A percentile compares a stretch with the other conserved stretches of the same genome.
phyloP scores from a whole-genome alignment of 64 coral and sea anemone genomes.

The Actinia tenebrosa region DNA sequence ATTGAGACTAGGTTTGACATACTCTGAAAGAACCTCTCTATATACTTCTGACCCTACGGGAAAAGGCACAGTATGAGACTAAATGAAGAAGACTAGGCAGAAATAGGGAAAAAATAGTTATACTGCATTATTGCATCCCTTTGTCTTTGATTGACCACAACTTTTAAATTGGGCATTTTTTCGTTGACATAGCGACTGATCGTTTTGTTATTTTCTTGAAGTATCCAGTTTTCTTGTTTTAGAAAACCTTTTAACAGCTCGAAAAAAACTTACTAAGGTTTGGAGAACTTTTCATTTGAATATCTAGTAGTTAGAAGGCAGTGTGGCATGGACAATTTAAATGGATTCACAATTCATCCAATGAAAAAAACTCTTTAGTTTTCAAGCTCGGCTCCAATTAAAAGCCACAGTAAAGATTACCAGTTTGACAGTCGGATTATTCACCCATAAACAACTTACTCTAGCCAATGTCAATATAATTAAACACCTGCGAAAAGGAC shows the following conservation, averaged over 20 bases:
- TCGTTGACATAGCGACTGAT: neutral
- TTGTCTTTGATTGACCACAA: too few species aligned
- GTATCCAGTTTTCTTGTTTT: too few species aligned
- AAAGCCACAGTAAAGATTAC: neutral
- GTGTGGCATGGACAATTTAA: neutral
- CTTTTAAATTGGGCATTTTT: neutral
- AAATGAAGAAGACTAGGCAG: neutral
- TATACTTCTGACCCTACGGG: slow-evolving; percentile 15
- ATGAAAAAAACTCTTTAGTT: neutral
- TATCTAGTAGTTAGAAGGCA: neutral
- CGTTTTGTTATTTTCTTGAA: neutral
- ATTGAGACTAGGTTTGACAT: slow-evolving; percentile 40
- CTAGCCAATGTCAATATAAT: neutral
- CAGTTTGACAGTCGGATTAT: neutral
- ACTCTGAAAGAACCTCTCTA: slow-evolving; percentile 29
- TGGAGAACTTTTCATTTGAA: neutral
- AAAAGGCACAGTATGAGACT: neutral
- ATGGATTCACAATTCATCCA: neutral
- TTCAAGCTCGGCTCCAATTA: neutral
- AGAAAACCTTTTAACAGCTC: too few species aligned
- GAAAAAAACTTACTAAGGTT: too few species aligned
- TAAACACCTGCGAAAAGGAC: neutral
- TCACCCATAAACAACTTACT: neutral
- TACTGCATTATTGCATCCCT: too few species aligned
- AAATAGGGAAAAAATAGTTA: too few species aligned